A percentile compares a stretch with the other conserved stretches of the same genome.
Evolutionary conservation across 1,140 invertebrate species (phyloP).

Genomic region (Neelides sp.): DNA sequence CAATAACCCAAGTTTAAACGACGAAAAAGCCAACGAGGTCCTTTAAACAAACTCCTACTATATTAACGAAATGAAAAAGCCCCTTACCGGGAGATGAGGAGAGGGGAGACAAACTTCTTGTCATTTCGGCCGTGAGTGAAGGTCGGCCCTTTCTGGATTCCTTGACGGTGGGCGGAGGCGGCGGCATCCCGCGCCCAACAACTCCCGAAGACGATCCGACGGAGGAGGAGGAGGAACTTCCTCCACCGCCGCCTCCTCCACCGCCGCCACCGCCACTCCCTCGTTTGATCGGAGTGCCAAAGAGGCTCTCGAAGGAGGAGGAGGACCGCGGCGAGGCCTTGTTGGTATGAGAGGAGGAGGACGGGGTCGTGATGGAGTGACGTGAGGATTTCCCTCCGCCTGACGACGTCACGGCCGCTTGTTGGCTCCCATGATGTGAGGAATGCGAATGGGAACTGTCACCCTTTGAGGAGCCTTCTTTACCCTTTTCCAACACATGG

Average conservation of each 20-base stretch:
- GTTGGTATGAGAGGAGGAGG: constrained; percentile 56
- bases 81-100: too few relatives aligned
- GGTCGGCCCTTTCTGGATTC: too few relatives aligned
- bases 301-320: constrained; percentile 59
- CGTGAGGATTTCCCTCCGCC: constrained; percentile 29
- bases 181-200: too few relatives aligned
- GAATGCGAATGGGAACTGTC: not conserved
- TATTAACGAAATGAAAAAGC: too few relatives aligned
- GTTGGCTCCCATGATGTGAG: not conserved
- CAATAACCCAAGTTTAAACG: too few relatives aligned
- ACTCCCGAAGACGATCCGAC: too few relatives aligned
- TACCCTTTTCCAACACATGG: constrained; percentile 34
- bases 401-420: constrained; percentile 16
- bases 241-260: constrained; percentile 1
- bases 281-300: constrained; percentile 60
- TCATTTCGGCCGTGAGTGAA: too few relatives aligned
- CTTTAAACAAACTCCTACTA: too few relatives aligned
- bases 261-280: not conserved
- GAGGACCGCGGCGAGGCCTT: constrained; percentile 51
- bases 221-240: too few relatives aligned
- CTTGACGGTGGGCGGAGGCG: too few relatives aligned
- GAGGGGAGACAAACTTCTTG: too few relatives aligned
- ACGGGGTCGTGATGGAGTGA: constrained; percentile 15
- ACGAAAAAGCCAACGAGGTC: too few relatives aligned
- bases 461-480: constrained; percentile 4